Evolutionary conservation across 2,113 vertebrate genomes (phyloP).

Genomic region (Prinia subflava): DNA sequence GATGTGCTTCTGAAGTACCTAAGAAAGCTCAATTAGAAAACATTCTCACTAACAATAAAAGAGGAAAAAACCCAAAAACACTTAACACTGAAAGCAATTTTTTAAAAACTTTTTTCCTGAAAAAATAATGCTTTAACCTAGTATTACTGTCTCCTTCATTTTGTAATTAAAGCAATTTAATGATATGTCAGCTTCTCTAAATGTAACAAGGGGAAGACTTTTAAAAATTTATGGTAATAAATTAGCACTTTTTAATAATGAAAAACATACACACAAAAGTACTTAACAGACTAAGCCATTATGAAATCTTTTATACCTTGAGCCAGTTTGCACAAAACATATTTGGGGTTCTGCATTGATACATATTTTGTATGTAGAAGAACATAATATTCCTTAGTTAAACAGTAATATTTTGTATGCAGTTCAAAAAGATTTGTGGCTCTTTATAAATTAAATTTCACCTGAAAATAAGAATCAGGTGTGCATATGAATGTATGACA

Average conservation of each 20-base stretch:
- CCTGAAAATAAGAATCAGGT: not conserved
- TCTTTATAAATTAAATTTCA: not conserved
- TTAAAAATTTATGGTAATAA: not conserved
- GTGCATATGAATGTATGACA: not conserved
- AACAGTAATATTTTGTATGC: not conserved
- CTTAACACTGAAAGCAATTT: not conserved
- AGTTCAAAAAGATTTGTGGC: not conserved
- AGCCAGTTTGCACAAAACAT: not conserved
- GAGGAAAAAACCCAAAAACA: not conserved
- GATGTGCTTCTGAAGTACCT: not conserved
- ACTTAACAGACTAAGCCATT: not conserved
- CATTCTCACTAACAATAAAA: not conserved
- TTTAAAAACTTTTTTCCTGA: not conserved
- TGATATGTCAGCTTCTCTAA: not conserved
- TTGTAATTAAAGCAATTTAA: not conserved
- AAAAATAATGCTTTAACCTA: not conserved
- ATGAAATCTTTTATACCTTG: not conserved
- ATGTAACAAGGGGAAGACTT: not conserved
- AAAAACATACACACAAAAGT: not conserved
- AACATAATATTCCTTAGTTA: not conserved
- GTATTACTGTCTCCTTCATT: not conserved
- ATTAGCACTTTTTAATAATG: not conserved
- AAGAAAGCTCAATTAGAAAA: not conserved
- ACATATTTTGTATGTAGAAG: not conserved
- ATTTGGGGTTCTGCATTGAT: not conserved